Conservation (phyloP, 1,140 invertebrate genomes). For the Uloborus diversus region DNA sequence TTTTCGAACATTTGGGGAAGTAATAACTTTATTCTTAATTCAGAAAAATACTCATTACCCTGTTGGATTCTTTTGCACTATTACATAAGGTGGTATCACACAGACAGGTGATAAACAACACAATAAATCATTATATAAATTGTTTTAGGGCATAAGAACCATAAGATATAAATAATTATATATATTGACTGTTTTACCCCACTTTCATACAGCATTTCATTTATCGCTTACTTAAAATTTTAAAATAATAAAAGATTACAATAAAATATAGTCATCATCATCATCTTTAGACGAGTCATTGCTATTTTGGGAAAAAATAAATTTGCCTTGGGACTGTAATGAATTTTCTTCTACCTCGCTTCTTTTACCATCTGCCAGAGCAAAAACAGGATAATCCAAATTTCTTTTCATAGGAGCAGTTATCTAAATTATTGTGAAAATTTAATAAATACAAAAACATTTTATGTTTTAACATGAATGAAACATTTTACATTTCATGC, state of each 20-base stretch:
- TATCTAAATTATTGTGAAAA: constrained; percentile 13
- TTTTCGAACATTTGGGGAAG: too few species aligned
- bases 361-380: constrained; percentile 33
- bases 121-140: too few species aligned
- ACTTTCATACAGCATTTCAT: too few species aligned
- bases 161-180: too few species aligned
- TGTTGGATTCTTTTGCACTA: too few species aligned
- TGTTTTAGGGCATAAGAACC: too few species aligned
- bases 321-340: neutral
- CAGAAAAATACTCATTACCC: too few species aligned
- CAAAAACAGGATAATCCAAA: constrained; percentile 50
- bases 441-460: neutral
- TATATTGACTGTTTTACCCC: too few species aligned
- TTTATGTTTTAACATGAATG: neutral
- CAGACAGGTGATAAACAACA: too few species aligned
- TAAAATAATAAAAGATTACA: constrained; percentile 17
- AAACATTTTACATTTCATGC: neutral
- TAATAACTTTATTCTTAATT: too few species aligned
- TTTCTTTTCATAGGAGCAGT: constrained; percentile 42
- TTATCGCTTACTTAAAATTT: too few species aligned
- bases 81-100: too few species aligned
- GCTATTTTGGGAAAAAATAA: neutral
- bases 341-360: constrained; percentile 30
- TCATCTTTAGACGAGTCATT: constrained; percentile 15
- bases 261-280: constrained; percentile 48